Evolutionary conservation across 2,113 vertebrate genomes (phyloP).

Genomic region (Alouatta palliata): DNA sequence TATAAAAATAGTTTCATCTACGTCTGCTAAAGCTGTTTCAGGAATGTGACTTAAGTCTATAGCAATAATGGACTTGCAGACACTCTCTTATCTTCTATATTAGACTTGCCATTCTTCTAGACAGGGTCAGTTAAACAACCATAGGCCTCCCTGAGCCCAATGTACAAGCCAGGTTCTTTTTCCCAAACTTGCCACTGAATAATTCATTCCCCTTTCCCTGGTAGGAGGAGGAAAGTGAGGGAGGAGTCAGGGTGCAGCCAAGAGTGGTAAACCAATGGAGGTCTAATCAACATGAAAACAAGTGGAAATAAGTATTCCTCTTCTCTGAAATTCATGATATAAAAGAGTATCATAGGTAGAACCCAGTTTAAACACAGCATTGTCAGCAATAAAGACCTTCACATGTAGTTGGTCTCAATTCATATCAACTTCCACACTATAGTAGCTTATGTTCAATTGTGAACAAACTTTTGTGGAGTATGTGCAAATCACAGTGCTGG

Average conservation of each 20-base stretch:
- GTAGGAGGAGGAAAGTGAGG: background rate
- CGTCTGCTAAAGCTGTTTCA: slow-evolving; percentile 1
- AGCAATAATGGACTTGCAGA: background rate
- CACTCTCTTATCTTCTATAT: background rate
- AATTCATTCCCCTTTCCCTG: background rate
- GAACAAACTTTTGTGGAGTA: background rate
- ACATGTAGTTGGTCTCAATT: background rate
- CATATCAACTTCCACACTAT: background rate
- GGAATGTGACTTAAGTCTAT: background rate
- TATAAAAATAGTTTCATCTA: slow-evolving; percentile 20
- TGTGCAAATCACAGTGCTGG: background rate
- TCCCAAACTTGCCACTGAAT: background rate
- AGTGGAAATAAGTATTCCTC: background rate
- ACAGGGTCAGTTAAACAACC: background rate
- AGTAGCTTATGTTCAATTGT: background rate
- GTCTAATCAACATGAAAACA: background rate
- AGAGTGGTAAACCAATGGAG: background rate
- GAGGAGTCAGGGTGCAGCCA: background rate
- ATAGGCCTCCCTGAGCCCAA: background rate
- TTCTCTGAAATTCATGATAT: background rate
- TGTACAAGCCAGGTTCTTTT: background rate
- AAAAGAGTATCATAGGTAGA: background rate
- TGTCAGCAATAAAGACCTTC: background rate
- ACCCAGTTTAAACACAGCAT: background rate
- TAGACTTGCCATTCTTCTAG: background rate